phyloP scores from a whole-genome alignment of 2,797 vertebrate genomes.

The Hippocampus kuda region DNA sequence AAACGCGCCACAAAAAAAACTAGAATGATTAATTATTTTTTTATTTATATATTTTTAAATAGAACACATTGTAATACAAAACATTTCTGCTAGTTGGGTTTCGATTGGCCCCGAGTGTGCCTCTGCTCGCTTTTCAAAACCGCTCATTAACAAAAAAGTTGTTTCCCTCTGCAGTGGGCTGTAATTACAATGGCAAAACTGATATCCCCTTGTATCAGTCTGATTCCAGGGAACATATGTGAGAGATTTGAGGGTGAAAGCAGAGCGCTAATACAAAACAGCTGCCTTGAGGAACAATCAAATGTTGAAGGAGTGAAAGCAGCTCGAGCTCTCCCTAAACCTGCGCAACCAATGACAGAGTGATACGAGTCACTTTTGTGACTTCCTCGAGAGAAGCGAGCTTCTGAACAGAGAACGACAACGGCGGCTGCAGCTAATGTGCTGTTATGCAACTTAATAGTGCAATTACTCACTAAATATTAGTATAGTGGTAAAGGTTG shows the following conservation, averaged over 20 bases:
- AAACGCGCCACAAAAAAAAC: constrained; percentile 38
- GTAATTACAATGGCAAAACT: constrained; percentile 72
- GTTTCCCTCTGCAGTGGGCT: constrained; percentile 55
- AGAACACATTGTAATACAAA: constrained; percentile 34
- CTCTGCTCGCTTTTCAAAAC: constrained; percentile 50
- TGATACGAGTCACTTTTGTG: constrained; percentile 58
- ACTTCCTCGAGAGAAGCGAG: background rate
- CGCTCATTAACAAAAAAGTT: constrained; percentile 60
- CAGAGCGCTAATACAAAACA: constrained; percentile 64
- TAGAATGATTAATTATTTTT: background rate
- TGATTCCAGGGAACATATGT: constrained; percentile 68
- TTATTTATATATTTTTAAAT: background rate
- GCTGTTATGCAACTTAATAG: background rate
- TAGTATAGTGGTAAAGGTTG: constrained; percentile 25
- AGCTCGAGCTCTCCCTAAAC: constrained; percentile 51
- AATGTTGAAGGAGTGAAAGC: constrained; percentile 53
- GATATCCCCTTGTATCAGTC: constrained; percentile 69
- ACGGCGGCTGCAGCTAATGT: background rate
- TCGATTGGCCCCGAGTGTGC: constrained; percentile 26
- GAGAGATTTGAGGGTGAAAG: constrained; percentile 66
- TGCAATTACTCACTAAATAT: constrained; percentile 23
- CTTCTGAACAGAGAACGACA: background rate
- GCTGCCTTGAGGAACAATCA: constrained; percentile 60
- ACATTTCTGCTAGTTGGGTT: constrained; percentile 36
- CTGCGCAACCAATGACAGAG: constrained; percentile 59